Base-by-base conservation (phyloP, 2,797 vertebrate species). In the Chelon auratus region DNA sequence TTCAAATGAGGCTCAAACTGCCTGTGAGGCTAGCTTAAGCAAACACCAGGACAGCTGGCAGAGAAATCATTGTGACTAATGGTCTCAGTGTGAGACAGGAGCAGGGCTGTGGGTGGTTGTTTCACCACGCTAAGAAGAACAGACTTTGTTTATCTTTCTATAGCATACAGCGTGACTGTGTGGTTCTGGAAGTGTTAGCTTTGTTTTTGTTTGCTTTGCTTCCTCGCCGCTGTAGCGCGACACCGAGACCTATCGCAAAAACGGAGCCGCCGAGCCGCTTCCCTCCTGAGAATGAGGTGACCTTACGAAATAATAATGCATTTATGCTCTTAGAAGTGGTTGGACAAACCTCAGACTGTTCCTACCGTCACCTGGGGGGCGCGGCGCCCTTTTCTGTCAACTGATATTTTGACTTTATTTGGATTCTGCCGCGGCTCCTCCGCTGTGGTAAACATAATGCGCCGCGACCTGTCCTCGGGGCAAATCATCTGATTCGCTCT, bases 21-120 rank as follows among this genome's bases (percentile, higher is more conserved):
- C 90, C 87, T 89, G 86, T 50, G 65, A 90, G 87, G 90, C 89
- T 81, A 73, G 83, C 90, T 92, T 86, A 86, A 81, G 91, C 87
- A 92, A 90, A 91, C 89, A 86, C 84, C 77, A 72, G 85, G 89
- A 90, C 89, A 88, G 89, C 89, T 89, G 85, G 88, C 90, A 89
- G 90, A 90, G 86, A 85, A 93, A 91, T 91, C 89, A 89, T 92
- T 88, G 90, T 93, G 90, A 91, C 90, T 92, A 91, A 93, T 91
- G 91, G 85, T 78, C 89, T 90, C 91, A 75, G 87, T 93, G 90
- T 90, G 91, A 93, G 91, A 88, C 87, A 81, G 90, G 82, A 89
- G 87, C 89, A 78, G 53, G 82, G 73, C 87, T 76, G 89, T 92
- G 91, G 91, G 89, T 86, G 89, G 89, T 79, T 89, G 88, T 88